Conservation (phyloP, 2,888 invertebrate genomes). For the Masnerella sp. region DNA sequence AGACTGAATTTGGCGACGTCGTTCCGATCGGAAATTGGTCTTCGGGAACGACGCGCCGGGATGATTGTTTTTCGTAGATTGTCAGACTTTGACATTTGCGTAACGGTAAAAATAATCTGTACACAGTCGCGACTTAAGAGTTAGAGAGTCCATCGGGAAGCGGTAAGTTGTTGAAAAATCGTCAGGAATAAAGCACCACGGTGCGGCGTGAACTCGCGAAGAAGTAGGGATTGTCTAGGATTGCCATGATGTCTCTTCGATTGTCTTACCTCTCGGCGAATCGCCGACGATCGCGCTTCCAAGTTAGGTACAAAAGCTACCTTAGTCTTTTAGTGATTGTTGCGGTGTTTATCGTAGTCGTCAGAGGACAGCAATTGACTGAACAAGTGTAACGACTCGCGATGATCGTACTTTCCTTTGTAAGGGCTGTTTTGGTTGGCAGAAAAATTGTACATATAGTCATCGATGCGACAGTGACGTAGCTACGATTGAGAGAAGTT, state of each 20-base stretch:
- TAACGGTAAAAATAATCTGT: conserved; percentile 18
- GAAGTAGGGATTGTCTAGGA: conserved; percentile 54
- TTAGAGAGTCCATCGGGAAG: conserved; percentile 13
- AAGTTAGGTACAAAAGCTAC: conserved; percentile 69
- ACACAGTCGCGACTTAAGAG: conserved; percentile 20
- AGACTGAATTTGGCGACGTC: too few relatives aligned
- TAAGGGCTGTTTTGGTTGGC: conserved; percentile 12
- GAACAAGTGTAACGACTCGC: conserved; percentile 25
- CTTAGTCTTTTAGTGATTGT: conserved; percentile 73
- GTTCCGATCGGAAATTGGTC: conserved; percentile 26
- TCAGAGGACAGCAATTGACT: conserved; percentile 70
- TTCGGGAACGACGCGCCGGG: conserved; percentile 10
- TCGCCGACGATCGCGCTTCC: conserved; percentile 5
- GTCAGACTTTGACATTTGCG: conserved; percentile 34
- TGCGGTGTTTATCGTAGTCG: conserved; percentile 64
- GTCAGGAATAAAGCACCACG: conserved; percentile 34
- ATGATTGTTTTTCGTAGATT: conserved; percentile 43
- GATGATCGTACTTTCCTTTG: conserved; percentile 43
- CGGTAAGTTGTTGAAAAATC: conserved; percentile 22
- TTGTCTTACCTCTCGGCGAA: conserved; percentile 43
- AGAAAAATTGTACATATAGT: conserved; percentile 39
- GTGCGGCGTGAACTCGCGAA: conserved; percentile 12
- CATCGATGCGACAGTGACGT: conserved; percentile 18
- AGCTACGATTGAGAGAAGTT: not conserved
- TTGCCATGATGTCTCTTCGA: conserved; percentile 45